Evolutionary conservation across 2,113 vertebrate species (phyloP).

Genomic region (Anarhynchus alexandrinus): DNA sequence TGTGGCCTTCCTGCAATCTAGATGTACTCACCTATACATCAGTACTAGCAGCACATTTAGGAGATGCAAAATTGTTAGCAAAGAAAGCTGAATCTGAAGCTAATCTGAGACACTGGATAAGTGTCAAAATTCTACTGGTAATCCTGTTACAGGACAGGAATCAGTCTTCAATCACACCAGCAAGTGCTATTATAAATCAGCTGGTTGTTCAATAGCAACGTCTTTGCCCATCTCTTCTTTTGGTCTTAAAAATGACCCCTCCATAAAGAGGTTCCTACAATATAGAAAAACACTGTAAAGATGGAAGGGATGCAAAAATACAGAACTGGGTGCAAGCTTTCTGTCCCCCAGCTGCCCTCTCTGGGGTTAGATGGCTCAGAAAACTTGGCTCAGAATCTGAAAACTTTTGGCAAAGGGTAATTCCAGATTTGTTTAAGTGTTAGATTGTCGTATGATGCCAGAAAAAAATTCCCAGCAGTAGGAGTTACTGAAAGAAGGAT

Average conservation of each 20-base stretch:
- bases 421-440: background rate
- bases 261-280: background rate
- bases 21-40: no score
- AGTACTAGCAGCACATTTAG: background rate
- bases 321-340: background rate
- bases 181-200: background rate
- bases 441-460: background rate
- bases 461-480: background rate
- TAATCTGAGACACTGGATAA: background rate
- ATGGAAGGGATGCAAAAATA: background rate
- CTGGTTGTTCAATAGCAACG: background rate
- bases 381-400: background rate
- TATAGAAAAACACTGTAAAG: background rate
- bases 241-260: background rate
- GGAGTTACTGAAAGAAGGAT: background rate
- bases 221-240: no score
- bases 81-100: background rate
- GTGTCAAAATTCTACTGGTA: background rate
- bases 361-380: background rate
- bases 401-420: background rate
- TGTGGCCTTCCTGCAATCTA: background rate
- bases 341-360: background rate
- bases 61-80: background rate
- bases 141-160: background rate
- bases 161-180: background rate